Percentiles rank a stretch among this genome's conserved stretches.
These are phyloP conservation scores for Zalophus californianus DNA, from an alignment of 2,797 vertebrate genomes.

Conservation along the genomic window DNA sequence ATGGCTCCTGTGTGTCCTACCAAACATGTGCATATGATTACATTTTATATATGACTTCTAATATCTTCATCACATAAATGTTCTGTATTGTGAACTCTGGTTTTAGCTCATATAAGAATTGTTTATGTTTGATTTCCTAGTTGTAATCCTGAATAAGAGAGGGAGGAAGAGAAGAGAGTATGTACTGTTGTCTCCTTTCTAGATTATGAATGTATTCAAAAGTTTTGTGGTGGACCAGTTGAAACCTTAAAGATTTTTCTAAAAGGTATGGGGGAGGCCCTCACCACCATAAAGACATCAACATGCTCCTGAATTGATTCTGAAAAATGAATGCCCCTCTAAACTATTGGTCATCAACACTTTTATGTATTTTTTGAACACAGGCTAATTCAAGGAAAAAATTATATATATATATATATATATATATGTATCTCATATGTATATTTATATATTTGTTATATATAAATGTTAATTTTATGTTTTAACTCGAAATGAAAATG, in stretches of 20 bases:
- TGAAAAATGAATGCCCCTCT: neutral
- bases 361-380: neutral
- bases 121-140: neutral
- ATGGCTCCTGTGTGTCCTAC: constrained; percentile 36
- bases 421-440: neutral
- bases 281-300: too few relatives aligned
- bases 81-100: neutral
- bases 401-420: neutral
- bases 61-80: neutral
- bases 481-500: neutral
- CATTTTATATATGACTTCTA: neutral
- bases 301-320: neutral
- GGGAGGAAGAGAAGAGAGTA: neutral
- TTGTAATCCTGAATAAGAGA: neutral
- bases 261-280: neutral
- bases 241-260: neutral
- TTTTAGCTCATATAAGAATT: neutral
- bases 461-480: neutral
- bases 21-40: neutral
- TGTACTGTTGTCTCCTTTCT: neutral
- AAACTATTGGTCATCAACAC: neutral
- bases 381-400: neutral
- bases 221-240: neutral
- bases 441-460: neutral
- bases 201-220: neutral